phyloP scores from a whole-genome alignment of 1,140 invertebrate genomes.

The Dryas iulia region DNA sequence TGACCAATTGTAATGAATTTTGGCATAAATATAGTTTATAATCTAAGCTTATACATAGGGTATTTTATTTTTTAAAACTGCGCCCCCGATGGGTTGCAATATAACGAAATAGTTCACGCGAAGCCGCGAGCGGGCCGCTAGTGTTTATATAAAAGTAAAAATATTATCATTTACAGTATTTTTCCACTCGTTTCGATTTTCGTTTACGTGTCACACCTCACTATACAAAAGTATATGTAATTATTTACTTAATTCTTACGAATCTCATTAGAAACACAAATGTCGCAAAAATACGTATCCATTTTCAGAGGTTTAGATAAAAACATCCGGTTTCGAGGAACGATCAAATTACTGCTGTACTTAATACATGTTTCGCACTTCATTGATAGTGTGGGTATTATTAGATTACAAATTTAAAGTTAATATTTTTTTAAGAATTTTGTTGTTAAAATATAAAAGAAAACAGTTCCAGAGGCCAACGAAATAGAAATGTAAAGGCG shows the following conservation, averaged over 20 bases:
- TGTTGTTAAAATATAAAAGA: too few species aligned
- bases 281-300: neutral
- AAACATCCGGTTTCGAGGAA: neutral
- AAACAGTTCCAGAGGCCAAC: too few species aligned
- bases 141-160: too few species aligned
- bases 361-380: neutral
- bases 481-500: too few species aligned
- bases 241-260: neutral
- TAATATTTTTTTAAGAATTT: too few species aligned
- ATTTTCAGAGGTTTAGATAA: neutral
- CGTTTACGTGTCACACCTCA: neutral
- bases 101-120: too few species aligned
- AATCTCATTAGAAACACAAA: neutral
- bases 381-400: neutral
- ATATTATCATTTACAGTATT: neutral
- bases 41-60: too few species aligned
- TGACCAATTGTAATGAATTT: too few species aligned
- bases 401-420: neutral
- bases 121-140: too few species aligned
- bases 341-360: slow-evolving; percentile 1
- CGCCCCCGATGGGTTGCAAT: too few species aligned
- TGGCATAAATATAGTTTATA: too few species aligned
- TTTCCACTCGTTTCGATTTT: slow-evolving; percentile 1
- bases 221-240: neutral
- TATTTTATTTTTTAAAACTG: too few species aligned